Base-by-base conservation (phyloP, 2,113 vertebrate genomes). In the Anser cygnoides region DNA sequence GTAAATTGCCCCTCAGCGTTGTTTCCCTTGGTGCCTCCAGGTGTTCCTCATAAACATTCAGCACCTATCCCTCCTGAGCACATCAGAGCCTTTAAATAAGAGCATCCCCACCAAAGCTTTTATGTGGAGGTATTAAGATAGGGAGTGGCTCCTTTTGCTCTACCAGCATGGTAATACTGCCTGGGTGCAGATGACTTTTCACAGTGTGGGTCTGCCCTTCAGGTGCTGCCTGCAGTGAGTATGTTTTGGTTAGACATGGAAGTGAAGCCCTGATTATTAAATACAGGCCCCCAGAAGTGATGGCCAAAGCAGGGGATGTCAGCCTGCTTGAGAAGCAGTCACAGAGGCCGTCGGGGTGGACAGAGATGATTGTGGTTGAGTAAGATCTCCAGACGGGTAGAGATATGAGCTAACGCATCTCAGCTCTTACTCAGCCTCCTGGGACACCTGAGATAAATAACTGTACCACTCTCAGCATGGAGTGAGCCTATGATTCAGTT, bases 391-490 rank as follows among this genome's bases (percentile, higher is more conserved):
- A 59, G 67, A 75, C 67, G n/a, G 17, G 15, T 20, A 67, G 57
- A 84, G n/a, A 28, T 23, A 43, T 0, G 49, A 91, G 49, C 62
- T 65, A 75, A 65, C 11, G 35, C 21, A 11, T 65, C 85, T 37
- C 49, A 54, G 61, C 31, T 81, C 15, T 81, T 87, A 33, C 76
- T 87, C 71, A 73, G 46, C 82, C 21, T 74, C 71, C 72, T 80
- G 72, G 70, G 63, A 58, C 54, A 28, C 55, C 46, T 85, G 11
- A 17, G 33, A 54, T 70, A 70, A 80, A 66, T 37, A 85, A 80
- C 28, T 14, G 19, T 5, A 46, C 70, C 54, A 11, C 29, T 71
- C 55, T 54, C 50, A 66, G 19, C n/a, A 31, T 0, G 0, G 33
- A 80, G 70, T 19, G 67, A 85, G 58, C 6, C 67, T 70, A 44